Base-by-base conservation (phyloP, 92 coral and sea anemone species). In the Palythoa grandiflora region DNA sequence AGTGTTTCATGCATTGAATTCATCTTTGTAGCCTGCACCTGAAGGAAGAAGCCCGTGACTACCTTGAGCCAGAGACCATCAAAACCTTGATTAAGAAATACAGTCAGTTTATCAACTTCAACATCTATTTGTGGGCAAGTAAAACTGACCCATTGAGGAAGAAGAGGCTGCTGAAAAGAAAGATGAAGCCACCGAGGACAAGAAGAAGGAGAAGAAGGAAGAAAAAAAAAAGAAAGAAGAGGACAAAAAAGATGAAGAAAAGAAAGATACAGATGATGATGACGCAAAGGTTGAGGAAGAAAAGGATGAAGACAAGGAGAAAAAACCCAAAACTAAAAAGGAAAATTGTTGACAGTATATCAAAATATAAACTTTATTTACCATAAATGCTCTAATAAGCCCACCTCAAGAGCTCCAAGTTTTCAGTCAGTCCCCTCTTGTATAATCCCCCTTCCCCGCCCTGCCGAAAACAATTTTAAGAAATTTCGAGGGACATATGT, bases 81-180 rank as follows among this genome's bases (percentile, higher is more conserved):
- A 93, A 94, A 77, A 92, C 91, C n/a, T 87, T 97, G 53, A 98
- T 97, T 21, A 95, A 94, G 89, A 97, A 97, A 77, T 97, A 97
- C 97, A 97, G 99, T 90, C 99, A 97, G 94, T 97, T 97, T 91
- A 97, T 97, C 95, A 97, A 97, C 95, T 97, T 97, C 95, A 96
- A 96, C 86, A 97, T 97, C 92, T 97, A 90, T 90, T 91, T 97
- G 91, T 97, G 99, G 99, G 91, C 97, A 47, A 97, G 99, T 94
- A 97, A 97, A 90, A 93, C 95, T 0, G 98, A 57, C 97, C 99
- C 6, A 83, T 97, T 17, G 98, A 96, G 90, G 99, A 96, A 6
- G 99, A 97, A 28, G 93, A 90, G 57, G 88, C 83, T 9, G 92
- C 78, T 2, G 97, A 92, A 48, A 91, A 93, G 3, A 91, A 96